A percentile compares a stretch with the other conserved stretches of the same genome.
Conservation (phyloP, 2,113 vertebrate species). For the Mus musculus region DNA sequence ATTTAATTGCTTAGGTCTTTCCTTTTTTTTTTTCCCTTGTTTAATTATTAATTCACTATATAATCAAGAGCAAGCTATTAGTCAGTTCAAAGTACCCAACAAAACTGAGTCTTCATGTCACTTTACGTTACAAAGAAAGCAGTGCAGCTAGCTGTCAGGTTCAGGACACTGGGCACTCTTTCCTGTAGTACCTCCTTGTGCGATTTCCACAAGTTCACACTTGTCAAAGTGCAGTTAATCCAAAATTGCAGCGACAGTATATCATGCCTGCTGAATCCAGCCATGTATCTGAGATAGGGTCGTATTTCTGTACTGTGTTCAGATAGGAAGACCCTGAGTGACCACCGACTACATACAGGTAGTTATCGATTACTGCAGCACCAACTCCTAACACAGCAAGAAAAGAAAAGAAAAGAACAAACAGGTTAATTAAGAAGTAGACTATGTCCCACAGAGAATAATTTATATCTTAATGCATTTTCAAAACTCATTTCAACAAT, state of each 20-base stretch:
- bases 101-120: conserved; percentile 36
- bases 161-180: conserved; percentile 70
- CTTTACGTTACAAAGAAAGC: conserved; percentile 66
- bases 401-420: neutral
- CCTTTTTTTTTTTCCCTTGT: neutral
- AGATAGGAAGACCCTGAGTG: conserved; percentile 98
- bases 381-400: conserved; percentile 91
- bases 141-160: conserved; percentile 73
- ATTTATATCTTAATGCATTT: conserved; percentile 46
- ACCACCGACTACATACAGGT: conserved; percentile 97
- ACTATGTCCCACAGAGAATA: conserved; percentile 6
- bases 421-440: neutral
- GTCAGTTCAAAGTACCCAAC: conserved; percentile 41
- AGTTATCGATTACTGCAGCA: conserved; percentile 96
- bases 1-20: conserved; percentile 37
- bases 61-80: conserved; percentile 6
- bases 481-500: conserved; percentile 49
- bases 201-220: conserved; percentile 70
- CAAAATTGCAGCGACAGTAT: conserved; percentile 98
- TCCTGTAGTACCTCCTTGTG: conserved; percentile 61
- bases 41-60: conserved; percentile 50
- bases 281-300: conserved; percentile 96
- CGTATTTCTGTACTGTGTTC: conserved; percentile 97
- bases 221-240: conserved; percentile 96
- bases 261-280: conserved; percentile 97